These are phyloP conservation scores for western clawed frog (Xenopus tropicalis) DNA, from an alignment of 2,113 vertebrate genomes.

Conservation along the genomic window UCB_Xtro_10.0 CM004450.2:78111501-78112000, in stretches of 20 bases:
- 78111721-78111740: conserved; percentile 63
- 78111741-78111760: conserved; percentile 45
- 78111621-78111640: too few species aligned
- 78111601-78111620: too few species aligned
- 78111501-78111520: too few species aligned
- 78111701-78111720: background rate
- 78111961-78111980: conserved; percentile 74
- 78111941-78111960: conserved; percentile 67
- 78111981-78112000: conserved; percentile 68
- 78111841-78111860: conserved; percentile 53
- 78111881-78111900: conserved; percentile 58
- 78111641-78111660: too few species aligned
- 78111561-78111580: too few species aligned
- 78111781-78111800: conserved; percentile 29
- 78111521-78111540: too few species aligned
- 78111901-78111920: conserved; percentile 69
- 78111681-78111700: background rate
- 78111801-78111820: conserved; percentile 62
- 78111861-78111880: conserved; percentile 42
- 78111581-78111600: too few species aligned
- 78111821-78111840: conserved; percentile 50
- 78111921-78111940: conserved; percentile 85
- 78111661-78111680: background rate
- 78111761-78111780: conserved; percentile 54
- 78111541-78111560: too few species aligned